A percentile compares a stretch with the other conserved stretches of the same genome.
These are phyloP conservation scores for Itoplectis maculator DNA, from an alignment of 2,888 invertebrate species.

Conservation along the genomic window DNA sequence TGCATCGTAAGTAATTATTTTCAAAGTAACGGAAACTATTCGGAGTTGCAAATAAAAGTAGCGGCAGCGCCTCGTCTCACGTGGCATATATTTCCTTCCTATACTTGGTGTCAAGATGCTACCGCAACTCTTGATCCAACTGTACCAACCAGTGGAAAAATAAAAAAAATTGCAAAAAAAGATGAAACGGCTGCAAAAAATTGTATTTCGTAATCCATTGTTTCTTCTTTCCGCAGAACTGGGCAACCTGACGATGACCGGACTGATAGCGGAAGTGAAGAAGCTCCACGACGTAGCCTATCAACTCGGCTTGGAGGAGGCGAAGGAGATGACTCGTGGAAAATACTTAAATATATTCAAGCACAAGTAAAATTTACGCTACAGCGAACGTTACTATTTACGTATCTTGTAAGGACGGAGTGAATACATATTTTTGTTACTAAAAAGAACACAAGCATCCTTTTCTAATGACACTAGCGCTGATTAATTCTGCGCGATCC, in stretches of 20 bases:
- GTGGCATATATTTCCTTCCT: too few species aligned
- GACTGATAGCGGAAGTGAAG: conserved; percentile 96
- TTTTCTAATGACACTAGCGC: neutral
- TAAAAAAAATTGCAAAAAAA: too few species aligned
- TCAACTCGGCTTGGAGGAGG: conserved; percentile 96
- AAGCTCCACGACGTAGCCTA: conserved; percentile 97
- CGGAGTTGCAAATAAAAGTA: too few species aligned
- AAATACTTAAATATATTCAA: conserved; percentile 96
- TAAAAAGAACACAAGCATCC: conserved; percentile 32
- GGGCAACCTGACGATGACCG: conserved; percentile 91
- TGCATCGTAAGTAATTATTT: conserved; percentile 88
- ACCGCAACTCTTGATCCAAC: too few species aligned
- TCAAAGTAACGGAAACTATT: too few species aligned
- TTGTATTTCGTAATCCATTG: too few species aligned
- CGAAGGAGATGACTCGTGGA: conserved; percentile 98
- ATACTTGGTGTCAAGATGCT: too few species aligned
- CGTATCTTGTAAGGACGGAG: conserved; percentile 47
- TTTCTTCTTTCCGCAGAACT: conserved; percentile 86
- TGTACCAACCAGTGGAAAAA: too few species aligned
- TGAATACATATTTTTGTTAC: conserved; percentile 62
- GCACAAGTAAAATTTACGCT: conserved; percentile 74
- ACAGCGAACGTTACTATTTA: conserved; percentile 45
- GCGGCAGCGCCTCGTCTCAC: too few species aligned
- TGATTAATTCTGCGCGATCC: conserved; percentile 90
- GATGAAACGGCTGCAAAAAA: too few species aligned